Percentiles rank a stretch among this genome's conserved stretches.
phyloP scores from a whole-genome alignment of 2,888 invertebrate species.

The Nineta flava region DNA sequence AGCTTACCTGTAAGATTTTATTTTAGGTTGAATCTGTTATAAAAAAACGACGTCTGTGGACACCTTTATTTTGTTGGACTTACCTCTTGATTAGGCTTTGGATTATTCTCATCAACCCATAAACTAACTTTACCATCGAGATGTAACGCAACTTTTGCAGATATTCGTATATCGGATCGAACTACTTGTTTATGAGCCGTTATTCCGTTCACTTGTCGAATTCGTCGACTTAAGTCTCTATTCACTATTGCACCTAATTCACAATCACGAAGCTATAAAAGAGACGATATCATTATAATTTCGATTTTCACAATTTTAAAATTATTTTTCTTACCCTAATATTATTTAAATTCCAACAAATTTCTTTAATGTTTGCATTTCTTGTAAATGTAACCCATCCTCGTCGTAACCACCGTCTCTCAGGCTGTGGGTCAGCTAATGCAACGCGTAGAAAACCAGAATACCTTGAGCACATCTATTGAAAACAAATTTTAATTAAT shows the following conservation, averaged over 20 bases:
- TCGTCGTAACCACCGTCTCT: slow-evolving; percentile 87
- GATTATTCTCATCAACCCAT: slow-evolving; percentile 45
- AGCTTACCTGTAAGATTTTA: too few species aligned
- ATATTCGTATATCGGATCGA: slow-evolving; percentile 79
- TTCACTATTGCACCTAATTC: slow-evolving; percentile 94
- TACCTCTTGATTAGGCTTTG: slow-evolving; percentile 22
- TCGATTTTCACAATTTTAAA: background rate
- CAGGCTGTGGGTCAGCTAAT: slow-evolving; percentile 91
- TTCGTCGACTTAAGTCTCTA: slow-evolving; percentile 84
- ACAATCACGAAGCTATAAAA: slow-evolving; percentile 62
- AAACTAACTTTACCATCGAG: slow-evolving; percentile 71
- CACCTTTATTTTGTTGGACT: background rate
- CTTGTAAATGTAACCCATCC: slow-evolving; percentile 98
- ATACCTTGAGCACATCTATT: slow-evolving; percentile 72
- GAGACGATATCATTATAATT: slow-evolving; percentile 12
- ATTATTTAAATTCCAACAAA: slow-evolving; percentile 97
- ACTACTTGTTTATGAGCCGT: slow-evolving; percentile 79
- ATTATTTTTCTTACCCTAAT: slow-evolving; percentile 45
- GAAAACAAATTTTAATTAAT: slow-evolving; percentile 8
- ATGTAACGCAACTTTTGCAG: slow-evolving; percentile 81
- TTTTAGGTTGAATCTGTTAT: too few species aligned
- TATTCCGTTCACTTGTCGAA: slow-evolving; percentile 81
- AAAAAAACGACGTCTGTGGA: background rate
- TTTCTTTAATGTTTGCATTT: slow-evolving; percentile 96
- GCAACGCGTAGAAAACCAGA: slow-evolving; percentile 91